A percentile compares a stretch with the other conserved stretches of the same genome.
Conservation (phyloP, 2,797 vertebrate genomes). For the Muscicapa comitata region DNA sequence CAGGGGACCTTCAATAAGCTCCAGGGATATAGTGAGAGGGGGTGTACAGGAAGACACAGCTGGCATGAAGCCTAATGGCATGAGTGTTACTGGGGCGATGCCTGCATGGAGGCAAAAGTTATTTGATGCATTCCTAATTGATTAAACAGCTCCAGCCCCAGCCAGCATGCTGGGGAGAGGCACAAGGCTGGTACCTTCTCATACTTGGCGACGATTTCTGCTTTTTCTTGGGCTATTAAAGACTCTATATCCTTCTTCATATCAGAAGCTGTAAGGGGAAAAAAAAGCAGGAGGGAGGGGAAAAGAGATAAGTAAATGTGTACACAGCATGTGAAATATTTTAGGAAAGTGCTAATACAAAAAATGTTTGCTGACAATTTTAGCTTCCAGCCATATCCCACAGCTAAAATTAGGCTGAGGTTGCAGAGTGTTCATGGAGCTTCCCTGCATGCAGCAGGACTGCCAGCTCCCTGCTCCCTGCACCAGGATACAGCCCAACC, state of each 20-base stretch:
- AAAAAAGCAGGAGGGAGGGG: background rate
- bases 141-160: background rate
- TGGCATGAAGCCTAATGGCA: background rate
- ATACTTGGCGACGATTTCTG: conserved; percentile 87
- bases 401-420: background rate
- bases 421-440: background rate
- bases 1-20: fast-evolving
- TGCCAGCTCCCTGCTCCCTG: background rate
- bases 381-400: background rate
- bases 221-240: conserved; percentile 86
- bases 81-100: background rate
- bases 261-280: conserved; percentile 79
- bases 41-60: background rate
- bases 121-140: background rate
- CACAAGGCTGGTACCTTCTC: conserved; percentile 75
- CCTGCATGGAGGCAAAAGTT: background rate
- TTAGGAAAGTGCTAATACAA: background rate
- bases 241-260: conserved; percentile 92
- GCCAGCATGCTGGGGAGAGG: background rate
- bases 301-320: background rate
- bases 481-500: background rate
- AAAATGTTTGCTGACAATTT: background rate
- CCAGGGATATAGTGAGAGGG: background rate
- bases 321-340: background rate
- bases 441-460: background rate